phyloP scores from a whole-genome alignment of 2,888 invertebrate species.

The Teleiodes luculella region DNA sequence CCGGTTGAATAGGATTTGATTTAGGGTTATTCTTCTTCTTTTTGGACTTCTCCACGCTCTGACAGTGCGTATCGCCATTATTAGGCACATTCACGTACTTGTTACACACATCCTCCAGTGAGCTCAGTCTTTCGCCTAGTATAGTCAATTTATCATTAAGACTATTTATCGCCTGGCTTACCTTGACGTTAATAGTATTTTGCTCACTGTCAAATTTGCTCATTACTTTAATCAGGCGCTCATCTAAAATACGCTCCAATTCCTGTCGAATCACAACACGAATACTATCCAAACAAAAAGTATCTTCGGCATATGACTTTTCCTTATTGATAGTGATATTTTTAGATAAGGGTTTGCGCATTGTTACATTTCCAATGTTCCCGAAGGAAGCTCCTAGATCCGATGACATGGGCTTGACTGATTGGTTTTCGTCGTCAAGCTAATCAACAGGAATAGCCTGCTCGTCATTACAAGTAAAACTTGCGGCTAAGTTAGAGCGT shows the following conservation, averaged over 20 bases:
- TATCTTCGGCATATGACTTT: background rate
- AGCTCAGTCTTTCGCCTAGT: background rate
- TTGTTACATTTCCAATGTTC: background rate
- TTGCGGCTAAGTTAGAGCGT: no score
- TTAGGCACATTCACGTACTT: no score
- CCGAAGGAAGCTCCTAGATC: background rate
- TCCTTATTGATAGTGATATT: no score
- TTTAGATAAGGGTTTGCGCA: no score
- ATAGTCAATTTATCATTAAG: background rate
- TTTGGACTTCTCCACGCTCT: no score
- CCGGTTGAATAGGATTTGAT: no score
- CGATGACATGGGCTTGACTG: no score
- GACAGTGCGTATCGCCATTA: no score
- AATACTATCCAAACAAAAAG: background rate
- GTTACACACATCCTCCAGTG: background rate
- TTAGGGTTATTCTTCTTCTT: no score
- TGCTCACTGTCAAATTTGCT: background rate
- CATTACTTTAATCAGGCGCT: background rate
- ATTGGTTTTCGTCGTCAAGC: no score
- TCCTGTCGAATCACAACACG: background rate
- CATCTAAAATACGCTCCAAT: background rate
- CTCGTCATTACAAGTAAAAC: no score
- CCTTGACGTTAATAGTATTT: background rate
- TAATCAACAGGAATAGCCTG: no score
- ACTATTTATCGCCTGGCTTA: background rate